Evolutionary conservation across 2,797 vertebrate genomes (phyloP), one percentile per base, ranked within the genome.

Genomic region (Hippocampus kuda): DNA sequence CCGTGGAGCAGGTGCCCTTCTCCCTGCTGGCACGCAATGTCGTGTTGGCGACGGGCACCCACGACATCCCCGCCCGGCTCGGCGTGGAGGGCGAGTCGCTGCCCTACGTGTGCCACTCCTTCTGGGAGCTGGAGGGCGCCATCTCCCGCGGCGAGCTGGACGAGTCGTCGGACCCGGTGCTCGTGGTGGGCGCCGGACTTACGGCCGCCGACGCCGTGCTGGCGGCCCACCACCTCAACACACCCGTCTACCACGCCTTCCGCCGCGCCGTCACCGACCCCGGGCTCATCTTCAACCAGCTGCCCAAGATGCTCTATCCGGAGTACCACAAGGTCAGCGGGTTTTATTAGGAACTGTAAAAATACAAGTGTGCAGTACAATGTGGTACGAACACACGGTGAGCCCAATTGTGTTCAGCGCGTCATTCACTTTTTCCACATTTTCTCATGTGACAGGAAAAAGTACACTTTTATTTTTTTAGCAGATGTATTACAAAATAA

Each of bases 271-370:
- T 93, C 41, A 78, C 54, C 0, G 91, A 92, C 83, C 91, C 90
- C 0, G 89, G 72, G 0, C 89, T 93, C 70, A 90, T 93, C 78
- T 93, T 93, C 80, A 93, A 93, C 86, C 92, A 92, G 86, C 87
- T 93, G 68, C 92, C 92, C 38, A 92, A 91, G 57, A 71, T 92
- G 64, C 90, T 93, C 0, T 93, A 93, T 81, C 92, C 92, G 0
- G 92, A 93, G 80, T 93, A 93, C 81, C 92, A 93, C 87, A 93
- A 93, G 85, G 92, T 93, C 71, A 77, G 62, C 7, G 4, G 56
- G 5, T 59, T 59, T 30, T 13, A 15, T 59, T 59, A 7, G 5
- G 0, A 30, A 30, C 4, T 59, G 56, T 24, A 57, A 24, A 53
- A 57, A 57, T 24, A 57, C 24, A 57, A 51, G 46, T 48, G 3